Evolutionary conservation across 2,113 vertebrate species (phyloP).

Genomic region (Parotia lawesii): DNA sequence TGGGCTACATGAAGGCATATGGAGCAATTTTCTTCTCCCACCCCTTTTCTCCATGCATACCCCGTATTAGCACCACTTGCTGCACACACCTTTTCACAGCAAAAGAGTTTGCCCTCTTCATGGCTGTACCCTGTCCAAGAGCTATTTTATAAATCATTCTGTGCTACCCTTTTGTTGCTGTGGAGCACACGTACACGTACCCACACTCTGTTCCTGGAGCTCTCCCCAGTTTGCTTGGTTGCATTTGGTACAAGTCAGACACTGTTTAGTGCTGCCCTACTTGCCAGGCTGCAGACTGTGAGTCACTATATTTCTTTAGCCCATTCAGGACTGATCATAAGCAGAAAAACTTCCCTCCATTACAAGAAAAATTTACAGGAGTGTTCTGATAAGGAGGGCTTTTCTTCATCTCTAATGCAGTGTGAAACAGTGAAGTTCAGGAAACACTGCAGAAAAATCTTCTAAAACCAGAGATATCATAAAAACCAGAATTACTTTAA

Average conservation of each 20-base stretch:
- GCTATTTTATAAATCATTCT: background rate
- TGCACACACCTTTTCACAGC: background rate
- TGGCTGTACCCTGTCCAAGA: background rate
- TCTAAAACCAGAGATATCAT: background rate
- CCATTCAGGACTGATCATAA: background rate
- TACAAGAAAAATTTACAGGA: background rate
- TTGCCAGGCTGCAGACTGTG: background rate
- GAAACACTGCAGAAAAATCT: background rate
- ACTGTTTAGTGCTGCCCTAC: background rate
- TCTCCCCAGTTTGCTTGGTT: background rate
- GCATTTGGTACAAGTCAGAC: background rate
- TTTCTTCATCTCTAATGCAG: background rate
- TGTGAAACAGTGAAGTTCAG: background rate
- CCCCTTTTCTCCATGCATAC: background rate
- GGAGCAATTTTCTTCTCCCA: background rate
- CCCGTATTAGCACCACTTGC: background rate
- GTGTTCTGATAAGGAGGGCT: background rate
- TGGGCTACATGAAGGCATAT: background rate
- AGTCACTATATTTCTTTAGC: background rate
- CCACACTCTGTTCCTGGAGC: background rate
- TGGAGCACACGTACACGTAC: accelerated
- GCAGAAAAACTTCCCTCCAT: background rate
- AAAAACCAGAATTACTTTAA: background rate
- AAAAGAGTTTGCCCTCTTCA: background rate
- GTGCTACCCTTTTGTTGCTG: background rate